These are phyloP conservation scores for Lordiphosa fenestrarum DNA, from an alignment of 2,888 invertebrate genomes.

Conservation along the genomic window DNA sequence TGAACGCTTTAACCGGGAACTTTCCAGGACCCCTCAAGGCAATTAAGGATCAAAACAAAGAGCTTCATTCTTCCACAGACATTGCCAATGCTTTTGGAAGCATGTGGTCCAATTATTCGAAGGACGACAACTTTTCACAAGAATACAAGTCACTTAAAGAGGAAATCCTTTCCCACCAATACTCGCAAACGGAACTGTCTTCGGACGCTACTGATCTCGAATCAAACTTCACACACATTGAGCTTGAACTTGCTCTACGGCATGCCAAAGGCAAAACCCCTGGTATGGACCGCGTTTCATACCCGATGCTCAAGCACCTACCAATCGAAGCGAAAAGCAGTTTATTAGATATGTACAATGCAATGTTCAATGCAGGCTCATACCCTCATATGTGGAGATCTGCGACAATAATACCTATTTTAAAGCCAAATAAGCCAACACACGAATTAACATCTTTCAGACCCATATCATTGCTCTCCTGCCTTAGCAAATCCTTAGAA, in stretches of 20 bases:
- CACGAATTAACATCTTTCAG: no score
- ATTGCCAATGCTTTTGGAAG: neutral
- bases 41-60: constrained; percentile 5
- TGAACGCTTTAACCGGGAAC: constrained; percentile 5
- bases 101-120: neutral
- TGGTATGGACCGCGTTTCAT: constrained; percentile 6
- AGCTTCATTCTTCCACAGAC: neutral
- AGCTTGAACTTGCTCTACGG: constrained; percentile 8
- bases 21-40: constrained; percentile 1
- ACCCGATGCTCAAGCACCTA: constrained; percentile 9
- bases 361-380: constrained; percentile 4
- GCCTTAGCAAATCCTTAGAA: no score
- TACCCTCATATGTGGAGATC: constrained; percentile 31
- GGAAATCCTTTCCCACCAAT: no score
- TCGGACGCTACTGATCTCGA: no score
- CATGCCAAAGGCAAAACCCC: constrained; percentile 16
- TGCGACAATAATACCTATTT: constrained; percentile 19
- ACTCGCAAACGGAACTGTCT: no score
- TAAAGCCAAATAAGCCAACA: neutral
- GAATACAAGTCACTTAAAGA: neutral
- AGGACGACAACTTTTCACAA: neutral
- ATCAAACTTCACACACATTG: neutral
- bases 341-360: constrained; percentile 11
- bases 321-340: constrained; percentile 4
- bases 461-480: no score